Base-by-base conservation (phyloP, 37 sponge, comb jelly and placozoan genomes). In the Theonella swinhoei region DNA sequence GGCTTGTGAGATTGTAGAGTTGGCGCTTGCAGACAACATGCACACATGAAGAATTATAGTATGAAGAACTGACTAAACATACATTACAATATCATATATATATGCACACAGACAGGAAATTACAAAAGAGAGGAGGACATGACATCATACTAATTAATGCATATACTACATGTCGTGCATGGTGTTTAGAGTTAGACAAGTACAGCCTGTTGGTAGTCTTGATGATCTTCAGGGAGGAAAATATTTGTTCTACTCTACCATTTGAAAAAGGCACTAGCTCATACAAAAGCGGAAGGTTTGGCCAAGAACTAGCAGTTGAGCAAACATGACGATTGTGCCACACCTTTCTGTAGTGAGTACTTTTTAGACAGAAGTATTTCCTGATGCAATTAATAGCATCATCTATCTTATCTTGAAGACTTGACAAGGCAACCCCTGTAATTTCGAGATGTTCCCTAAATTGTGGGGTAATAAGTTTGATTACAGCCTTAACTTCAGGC, bases 211-310 rank as follows among this genome's bases (percentile, higher is more conserved):
- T 9, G 7, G 8, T 23, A 24, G 67, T 66, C 26, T 66, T 66
- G 19, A 66, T 66, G 19, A 66, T 24, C 26, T 66, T 66, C 67
- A 66, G 26, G n/a, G 67, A n/a, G 67, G 67, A 66, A 66, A 66
- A 66, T 26, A 66, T n/a, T 23, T 7, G n/a, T 66, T 23, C 26
- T 20, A 58, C 60, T 19, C 60, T 58, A 58, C 60, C 60, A 58
- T 58, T 58, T 20, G 60, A 58, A 66, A 66, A 66, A 11, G 67
- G 67, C 26, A 66, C 19, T 29, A 66, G 26, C 67, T 66, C 67
- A n/a, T 7, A 9, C 25, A 66, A 9, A n/a, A 23, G 19, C 25
- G n/a, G 67, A 66, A 25, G 7, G 26, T 66, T 66, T 8, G 67
- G 67, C 67, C 67, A 66, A 9, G 19, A n/a, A 23, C 67, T 66